A percentile compares a stretch with the other conserved stretches of the same genome.
These are phyloP conservation scores for Sepiola atlantica DNA, from an alignment of 2,888 invertebrate species.

Conservation along the genomic window DNA sequence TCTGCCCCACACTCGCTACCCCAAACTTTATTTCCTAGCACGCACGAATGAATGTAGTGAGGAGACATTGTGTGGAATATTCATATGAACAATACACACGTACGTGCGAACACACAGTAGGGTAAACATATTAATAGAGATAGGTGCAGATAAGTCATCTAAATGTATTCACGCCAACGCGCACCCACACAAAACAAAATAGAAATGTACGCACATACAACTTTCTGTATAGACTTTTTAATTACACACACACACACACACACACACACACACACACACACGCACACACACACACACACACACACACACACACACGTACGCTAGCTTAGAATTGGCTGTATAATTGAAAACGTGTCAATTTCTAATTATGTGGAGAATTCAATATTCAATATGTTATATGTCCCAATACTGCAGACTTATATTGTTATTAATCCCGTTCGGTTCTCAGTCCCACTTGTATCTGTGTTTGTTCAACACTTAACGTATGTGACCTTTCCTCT, in stretches of 20 bases:
- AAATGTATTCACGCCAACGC: too few relatives aligned
- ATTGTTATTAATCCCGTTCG: not conserved
- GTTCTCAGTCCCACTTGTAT: not conserved
- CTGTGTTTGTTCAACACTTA: not conserved
- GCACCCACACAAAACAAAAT: too few relatives aligned
- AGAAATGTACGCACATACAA: too few relatives aligned
- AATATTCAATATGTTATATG: not conserved
- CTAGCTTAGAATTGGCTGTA: not conserved
- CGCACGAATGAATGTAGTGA: too few relatives aligned
- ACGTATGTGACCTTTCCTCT: not conserved
- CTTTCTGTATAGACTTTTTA: too few relatives aligned
- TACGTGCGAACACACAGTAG: too few relatives aligned
- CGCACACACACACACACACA: not conserved
- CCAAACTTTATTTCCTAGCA: too few relatives aligned
- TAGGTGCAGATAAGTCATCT: too few relatives aligned
- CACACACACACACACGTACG: not conserved
- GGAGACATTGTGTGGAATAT: too few relatives aligned
- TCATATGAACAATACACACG: too few relatives aligned
- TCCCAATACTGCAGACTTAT: not conserved
- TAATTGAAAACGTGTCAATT: not conserved
- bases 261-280: not conserved
- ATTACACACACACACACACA: not conserved
- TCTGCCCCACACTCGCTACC: too few relatives aligned
- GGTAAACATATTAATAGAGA: too few relatives aligned
- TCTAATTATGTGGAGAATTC: not conserved